Conservation (phyloP, 2,113 vertebrate species). For the Alethe diademata region DNA sequence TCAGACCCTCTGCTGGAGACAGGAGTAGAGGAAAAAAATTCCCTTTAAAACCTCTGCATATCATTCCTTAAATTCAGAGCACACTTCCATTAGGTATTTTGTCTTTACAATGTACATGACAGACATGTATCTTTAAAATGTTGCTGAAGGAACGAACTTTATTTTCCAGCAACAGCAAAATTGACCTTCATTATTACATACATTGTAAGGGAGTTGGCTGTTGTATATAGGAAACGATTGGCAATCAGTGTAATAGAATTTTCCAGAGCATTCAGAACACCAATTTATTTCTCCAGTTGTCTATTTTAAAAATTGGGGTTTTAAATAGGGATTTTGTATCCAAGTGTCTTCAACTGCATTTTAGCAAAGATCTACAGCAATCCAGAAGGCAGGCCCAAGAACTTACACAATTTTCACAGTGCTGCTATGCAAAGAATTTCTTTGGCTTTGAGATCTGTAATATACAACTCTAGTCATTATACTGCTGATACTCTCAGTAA, state of each 20-base stretch:
- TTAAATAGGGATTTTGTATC: not conserved
- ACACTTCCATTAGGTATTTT: not conserved
- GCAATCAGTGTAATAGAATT: not conserved
- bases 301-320: not conserved
- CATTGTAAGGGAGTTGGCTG: not conserved
- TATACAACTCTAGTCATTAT: not conserved
- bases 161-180: not conserved
- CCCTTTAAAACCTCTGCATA: not conserved
- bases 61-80: not conserved
- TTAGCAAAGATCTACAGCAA: not conserved
- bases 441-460: not conserved
- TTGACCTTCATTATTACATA: not conserved
- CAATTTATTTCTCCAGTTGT: not conserved
- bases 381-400: not conserved
- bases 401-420: not conserved
- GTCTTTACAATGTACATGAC: not conserved
- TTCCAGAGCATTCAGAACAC: not conserved
- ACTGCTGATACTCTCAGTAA: not conserved
- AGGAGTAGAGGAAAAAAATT: not conserved
- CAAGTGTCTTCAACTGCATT: not conserved
- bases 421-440: slow-evolving; percentile 19
- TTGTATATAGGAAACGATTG: not conserved
- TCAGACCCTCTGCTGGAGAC: not conserved
- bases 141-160: not conserved
- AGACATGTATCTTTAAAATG: not conserved